These are phyloP conservation scores for Hypomesus transpacificus DNA, from an alignment of 2,113 vertebrate genomes.

Conservation along the genomic window DNA sequence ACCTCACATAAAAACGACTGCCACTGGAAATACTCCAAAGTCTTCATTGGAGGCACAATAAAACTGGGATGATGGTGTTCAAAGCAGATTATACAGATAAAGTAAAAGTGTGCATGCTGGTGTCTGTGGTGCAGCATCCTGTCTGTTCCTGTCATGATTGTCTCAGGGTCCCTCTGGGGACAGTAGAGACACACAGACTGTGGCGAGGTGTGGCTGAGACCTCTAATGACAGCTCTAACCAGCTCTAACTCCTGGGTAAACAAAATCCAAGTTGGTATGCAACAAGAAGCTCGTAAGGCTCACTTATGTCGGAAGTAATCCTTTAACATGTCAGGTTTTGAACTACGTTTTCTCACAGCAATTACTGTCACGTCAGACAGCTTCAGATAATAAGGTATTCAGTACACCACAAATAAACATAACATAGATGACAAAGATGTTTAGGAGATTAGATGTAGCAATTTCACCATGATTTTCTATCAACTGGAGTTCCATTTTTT, in stretches of 20 bases:
- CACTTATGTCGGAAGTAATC: neutral
- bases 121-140: conserved; percentile 20
- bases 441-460: no score
- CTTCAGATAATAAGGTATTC: no score
- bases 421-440: no score
- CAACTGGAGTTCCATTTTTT: neutral
- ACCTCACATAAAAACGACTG: neutral
- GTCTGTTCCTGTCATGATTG: conserved; percentile 7
- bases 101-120: neutral
- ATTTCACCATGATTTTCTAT: no score
- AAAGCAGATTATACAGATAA: conserved; percentile 2
- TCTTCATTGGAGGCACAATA: neutral
- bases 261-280: conserved; percentile 14
- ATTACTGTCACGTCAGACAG: neutral
- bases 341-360: neutral
- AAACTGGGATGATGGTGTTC: neutral
- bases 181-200: conserved; percentile 1
- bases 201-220: neutral
- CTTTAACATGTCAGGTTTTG: neutral
- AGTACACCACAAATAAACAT: no score
- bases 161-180: conserved; percentile 19
- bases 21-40: neutral
- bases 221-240: neutral
- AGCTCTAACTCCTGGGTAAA: neutral
- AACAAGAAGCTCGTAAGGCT: neutral